phyloP scores from a whole-genome alignment of 2,113 vertebrate species.

The Rutilus rutilus region DNA sequence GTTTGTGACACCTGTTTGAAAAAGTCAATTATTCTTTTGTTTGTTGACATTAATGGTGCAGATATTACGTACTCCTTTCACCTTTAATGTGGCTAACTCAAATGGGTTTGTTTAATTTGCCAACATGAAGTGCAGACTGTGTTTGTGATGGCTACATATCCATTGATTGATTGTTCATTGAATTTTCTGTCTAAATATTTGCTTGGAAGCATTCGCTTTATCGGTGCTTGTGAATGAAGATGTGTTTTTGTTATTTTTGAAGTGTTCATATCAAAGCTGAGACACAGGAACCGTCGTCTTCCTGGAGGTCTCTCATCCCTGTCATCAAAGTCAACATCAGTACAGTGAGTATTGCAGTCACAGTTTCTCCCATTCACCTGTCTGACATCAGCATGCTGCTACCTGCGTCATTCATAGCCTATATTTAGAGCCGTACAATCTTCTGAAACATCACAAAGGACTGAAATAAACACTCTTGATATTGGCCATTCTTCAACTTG shows the following conservation, averaged over 20 bases:
- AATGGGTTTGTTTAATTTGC: background rate
- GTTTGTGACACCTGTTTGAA: background rate
- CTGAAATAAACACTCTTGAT: background rate
- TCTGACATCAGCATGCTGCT: background rate
- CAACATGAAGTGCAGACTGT: background rate
- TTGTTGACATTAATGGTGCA: background rate
- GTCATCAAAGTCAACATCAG: constrained; percentile 98
- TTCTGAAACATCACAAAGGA: background rate
- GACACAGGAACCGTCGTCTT: constrained; percentile 88
- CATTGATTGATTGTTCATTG: background rate
- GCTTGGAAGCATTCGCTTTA: background rate
- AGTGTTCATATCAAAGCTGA: constrained; percentile 92
- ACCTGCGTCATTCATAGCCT: background rate
- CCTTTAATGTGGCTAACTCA: background rate
- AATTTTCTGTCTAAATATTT: background rate
- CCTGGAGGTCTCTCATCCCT: constrained; percentile 97
- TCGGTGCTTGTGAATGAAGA: background rate
- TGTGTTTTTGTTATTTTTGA: constrained; percentile 18
- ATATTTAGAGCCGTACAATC: background rate
- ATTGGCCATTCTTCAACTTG: background rate
- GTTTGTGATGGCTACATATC: background rate
- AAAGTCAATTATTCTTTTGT: background rate
- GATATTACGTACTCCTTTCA: background rate
- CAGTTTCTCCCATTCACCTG: background rate
- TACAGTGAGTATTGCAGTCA: constrained; percentile 83